Evolutionary conservation across 2,888 invertebrate species (phyloP).

Genomic region (Epistrophe eligans): DNA sequence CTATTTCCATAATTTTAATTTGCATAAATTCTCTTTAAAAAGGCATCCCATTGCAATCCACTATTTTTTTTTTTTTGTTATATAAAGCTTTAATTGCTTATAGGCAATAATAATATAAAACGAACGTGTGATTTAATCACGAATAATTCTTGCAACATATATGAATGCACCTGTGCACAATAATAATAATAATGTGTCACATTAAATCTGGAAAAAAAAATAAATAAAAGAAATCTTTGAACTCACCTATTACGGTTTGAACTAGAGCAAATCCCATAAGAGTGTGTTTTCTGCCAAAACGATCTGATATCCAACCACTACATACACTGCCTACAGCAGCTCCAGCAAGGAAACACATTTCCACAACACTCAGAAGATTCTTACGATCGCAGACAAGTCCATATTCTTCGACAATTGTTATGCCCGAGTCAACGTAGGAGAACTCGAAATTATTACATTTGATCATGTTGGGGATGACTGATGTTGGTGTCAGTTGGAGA

Average conservation of each 20-base stretch:
- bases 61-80: too few relatives aligned
- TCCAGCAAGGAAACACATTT: conserved; percentile 88
- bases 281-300: conserved; percentile 87
- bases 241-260: conserved; percentile 85
- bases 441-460: conserved; percentile 84
- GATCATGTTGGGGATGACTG: conserved; percentile 71
- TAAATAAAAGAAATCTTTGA: background rate
- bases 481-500: conserved; percentile 36
- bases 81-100: background rate
- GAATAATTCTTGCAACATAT: conserved; percentile 25
- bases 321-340: conserved; percentile 87
- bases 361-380: conserved; percentile 85
- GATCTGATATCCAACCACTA: conserved; percentile 88
- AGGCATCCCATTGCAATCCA: conserved; percentile 28
- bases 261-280: conserved; percentile 86
- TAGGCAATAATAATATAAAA: background rate
- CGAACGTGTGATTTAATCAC: conserved; percentile 37
- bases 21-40: conserved; percentile 43
- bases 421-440: conserved; percentile 80
- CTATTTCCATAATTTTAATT: conserved; percentile 43
- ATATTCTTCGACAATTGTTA: conserved; percentile 86
- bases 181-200: background rate
- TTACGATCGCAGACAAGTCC: conserved; percentile 86
- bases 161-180: background rate
- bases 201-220: background rate